phyloP scores from a whole-genome alignment of 2,888 invertebrate genomes.

The Volucella inflata region DNA sequence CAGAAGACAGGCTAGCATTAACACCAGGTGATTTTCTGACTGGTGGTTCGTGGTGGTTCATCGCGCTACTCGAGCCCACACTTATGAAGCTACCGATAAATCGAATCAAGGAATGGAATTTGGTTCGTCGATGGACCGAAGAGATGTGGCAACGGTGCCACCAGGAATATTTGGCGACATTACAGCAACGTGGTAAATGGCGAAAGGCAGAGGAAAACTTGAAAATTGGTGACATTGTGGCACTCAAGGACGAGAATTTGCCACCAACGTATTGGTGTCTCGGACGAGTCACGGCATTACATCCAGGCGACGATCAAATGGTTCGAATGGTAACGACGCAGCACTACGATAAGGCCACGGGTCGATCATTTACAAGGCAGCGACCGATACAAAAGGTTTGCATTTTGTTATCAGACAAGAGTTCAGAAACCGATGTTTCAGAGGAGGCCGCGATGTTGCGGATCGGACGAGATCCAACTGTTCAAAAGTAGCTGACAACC shows the following conservation, averaged over 20 bases:
- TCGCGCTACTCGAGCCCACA: constrained; percentile 5
- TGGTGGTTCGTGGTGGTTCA: constrained; percentile 9
- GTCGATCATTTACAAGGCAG: constrained; percentile 20
- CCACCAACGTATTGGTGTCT: constrained; percentile 77
- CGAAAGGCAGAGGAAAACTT: too few relatives aligned
- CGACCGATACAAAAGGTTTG: constrained; percentile 16
- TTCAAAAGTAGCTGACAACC: too few relatives aligned
- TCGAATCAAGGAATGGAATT: constrained; percentile 15
- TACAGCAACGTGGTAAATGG: constrained; percentile 39
- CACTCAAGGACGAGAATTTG: constrained; percentile 76
- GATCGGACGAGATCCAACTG: not conserved
- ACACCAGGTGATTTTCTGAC: constrained; percentile 29
- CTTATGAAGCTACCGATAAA: not conserved
- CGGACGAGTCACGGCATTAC: too few relatives aligned
- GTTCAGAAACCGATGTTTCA: constrained; percentile 44
- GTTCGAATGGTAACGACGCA: constrained; percentile 67
- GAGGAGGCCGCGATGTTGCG: constrained; percentile 32
- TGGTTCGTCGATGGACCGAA: constrained; percentile 1
- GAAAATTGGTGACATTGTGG: too few relatives aligned
- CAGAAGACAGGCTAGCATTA: constrained; percentile 20
- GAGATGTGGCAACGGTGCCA: constrained; percentile 11
- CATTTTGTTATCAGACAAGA: constrained; percentile 6
- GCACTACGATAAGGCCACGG: constrained; percentile 32
- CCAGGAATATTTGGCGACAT: constrained; percentile 2
- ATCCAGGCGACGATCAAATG: constrained; percentile 76